Percentiles rank a stretch among this genome's conserved stretches.
phyloP scores from a whole-genome alignment of 2,888 invertebrate genomes.

The Microctonus brassicae region DNA sequence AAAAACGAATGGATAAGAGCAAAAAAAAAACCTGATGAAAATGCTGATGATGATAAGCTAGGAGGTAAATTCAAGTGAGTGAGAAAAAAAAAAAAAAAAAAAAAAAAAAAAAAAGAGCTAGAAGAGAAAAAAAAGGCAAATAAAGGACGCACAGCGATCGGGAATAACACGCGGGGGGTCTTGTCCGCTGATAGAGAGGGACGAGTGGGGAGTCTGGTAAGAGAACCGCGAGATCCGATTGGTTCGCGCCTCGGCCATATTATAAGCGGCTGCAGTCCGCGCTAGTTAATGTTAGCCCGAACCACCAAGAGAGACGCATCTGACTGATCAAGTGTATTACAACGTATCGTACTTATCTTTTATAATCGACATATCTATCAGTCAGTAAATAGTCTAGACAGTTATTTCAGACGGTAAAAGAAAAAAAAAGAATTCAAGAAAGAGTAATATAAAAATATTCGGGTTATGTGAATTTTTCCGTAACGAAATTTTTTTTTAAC shows the following conservation, averaged over 20 bases:
- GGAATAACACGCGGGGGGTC: conserved; percentile 49
- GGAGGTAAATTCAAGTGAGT: conserved; percentile 20
- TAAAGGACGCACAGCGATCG: conserved; percentile 42
- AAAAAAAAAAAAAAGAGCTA: conserved; percentile 25
- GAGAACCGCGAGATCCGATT: conserved; percentile 61
- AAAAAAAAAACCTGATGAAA: neutral
- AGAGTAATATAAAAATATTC: too few species aligned
- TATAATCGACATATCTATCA: conserved; percentile 5
- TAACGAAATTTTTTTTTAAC: neutral
- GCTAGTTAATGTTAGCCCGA: conserved; percentile 67
- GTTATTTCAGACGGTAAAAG: neutral
- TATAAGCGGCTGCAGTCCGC: conserved; percentile 67
- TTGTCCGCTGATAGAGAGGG: conserved; percentile 49
- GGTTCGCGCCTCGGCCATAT: conserved; percentile 67
- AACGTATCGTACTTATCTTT: conserved; percentile 20
- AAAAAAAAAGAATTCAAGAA: neutral
- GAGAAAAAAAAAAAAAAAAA: conserved; percentile 28
- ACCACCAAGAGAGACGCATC: conserved; percentile 66
- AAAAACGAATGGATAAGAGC: neutral
- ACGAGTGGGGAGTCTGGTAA: conserved; percentile 52
- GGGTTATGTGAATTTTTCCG: neutral
- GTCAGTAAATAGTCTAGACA: neutral
- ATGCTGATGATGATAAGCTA: neutral
- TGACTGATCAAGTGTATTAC: conserved; percentile 46
- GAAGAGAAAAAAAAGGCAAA: conserved; percentile 40